Conservation (phyloP, 53 echinoderm and acorn worm species). For the Apostichopus leukothele region DNA sequence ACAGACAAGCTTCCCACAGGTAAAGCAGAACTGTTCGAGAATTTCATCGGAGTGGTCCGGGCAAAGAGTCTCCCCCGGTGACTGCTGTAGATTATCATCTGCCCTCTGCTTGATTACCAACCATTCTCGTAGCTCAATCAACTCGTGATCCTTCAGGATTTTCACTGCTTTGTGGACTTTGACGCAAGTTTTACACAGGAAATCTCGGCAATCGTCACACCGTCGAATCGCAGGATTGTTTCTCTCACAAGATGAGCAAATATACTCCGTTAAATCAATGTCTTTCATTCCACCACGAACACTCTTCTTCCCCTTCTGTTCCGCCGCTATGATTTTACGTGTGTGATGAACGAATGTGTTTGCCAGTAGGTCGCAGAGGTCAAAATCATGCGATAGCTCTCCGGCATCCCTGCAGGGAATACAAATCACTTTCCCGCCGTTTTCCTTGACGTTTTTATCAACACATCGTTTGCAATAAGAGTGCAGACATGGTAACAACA, state of each 20-base stretch:
- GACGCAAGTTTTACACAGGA: conserved; percentile 70
- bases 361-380: conserved; percentile 32
- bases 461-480: conserved; percentile 60
- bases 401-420: conserved; percentile 50
- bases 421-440: conserved; percentile 53
- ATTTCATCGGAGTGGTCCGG: conserved; percentile 66
- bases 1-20: conserved; percentile 55
- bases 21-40: conserved; percentile 64
- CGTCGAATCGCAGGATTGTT: conserved; percentile 61
- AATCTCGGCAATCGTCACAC: conserved; percentile 80
- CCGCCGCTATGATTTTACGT: conserved; percentile 25
- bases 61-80: conserved; percentile 52
- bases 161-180: conserved; percentile 74
- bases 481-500: conserved; percentile 58
- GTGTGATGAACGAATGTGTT: conserved; percentile 39
- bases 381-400: conserved; percentile 6
- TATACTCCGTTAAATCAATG: conserved; percentile 44
- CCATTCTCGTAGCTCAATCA: conserved; percentile 66
- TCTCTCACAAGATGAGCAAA: conserved; percentile 70
- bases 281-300: not conserved
- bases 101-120: conserved; percentile 27
- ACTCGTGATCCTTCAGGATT: conserved; percentile 62
- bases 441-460: conserved; percentile 53
- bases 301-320: not conserved
- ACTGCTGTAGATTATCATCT: not conserved